Base-by-base conservation (phyloP, 2,113 vertebrate species). In the Triplophysa dalaica region DNA sequence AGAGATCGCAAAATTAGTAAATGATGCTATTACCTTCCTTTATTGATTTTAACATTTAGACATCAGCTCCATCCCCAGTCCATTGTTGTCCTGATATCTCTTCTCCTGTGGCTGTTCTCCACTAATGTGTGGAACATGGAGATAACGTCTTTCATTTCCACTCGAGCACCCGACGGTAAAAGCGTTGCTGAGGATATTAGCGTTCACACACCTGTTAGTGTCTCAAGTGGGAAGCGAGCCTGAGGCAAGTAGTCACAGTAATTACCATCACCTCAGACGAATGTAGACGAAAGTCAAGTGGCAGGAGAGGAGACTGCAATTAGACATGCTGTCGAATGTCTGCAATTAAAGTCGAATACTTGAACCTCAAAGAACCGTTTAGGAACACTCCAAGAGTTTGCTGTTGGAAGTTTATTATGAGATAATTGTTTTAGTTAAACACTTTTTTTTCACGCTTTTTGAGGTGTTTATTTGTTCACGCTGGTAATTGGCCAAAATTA, bases 241-340 rank as follows among this genome's bases (percentile, higher is more conserved):
- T 73, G 70, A 73, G 70, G 29, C 70, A 41, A 16, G 56, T 60
- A 60, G 70, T 73, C 17, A 73, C n/a, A 73, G 52, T 60, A 73
- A 73, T 73, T 73, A 73, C 41, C 54, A 60, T 73, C 29, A 73
- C 33, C 70, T 73, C 54, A 73, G 33, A 73, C 29, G 56, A 60
- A 73, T 43, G 54, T 54, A 73, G 54, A 24, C 54, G 54, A 60
- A 73, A 73, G 29, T 26, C 52, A 73, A 73, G 70, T 22, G 54
- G n/a, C n/a, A 43, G 29, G 19, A 41, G 70, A 73, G 52, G 12
- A 73, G n/a, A 73, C 54, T 60, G 58, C 52, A 60, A 60, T 56
- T 73, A 73, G 70, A 60, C 29, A 52, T 58, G 70, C 54, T 60
- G 33, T 73, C 70, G 48, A 60, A 73, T 41, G 54, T 60, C 70